Evolutionary conservation across 2,113 vertebrate genomes (phyloP).

Genomic region (Pygoscelis antarcticus): DNA sequence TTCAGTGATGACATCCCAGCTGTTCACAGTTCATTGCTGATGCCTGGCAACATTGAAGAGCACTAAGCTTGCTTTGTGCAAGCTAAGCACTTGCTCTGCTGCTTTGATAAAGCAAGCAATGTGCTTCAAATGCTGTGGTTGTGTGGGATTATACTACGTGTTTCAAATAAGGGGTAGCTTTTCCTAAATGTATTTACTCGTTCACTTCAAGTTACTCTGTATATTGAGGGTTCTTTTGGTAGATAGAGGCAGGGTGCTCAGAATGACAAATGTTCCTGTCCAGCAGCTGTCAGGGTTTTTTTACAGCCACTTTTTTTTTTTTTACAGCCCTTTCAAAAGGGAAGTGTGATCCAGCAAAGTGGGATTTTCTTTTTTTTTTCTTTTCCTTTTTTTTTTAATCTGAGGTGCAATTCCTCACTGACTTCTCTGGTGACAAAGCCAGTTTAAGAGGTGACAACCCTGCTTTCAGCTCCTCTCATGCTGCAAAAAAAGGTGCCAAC

Average conservation of each 20-base stretch:
- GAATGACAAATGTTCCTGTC: not conserved
- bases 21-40: not conserved
- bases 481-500: not conserved
- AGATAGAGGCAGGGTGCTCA: not conserved
- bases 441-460: not conserved
- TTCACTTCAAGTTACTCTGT: not conserved
- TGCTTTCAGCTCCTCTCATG: not conserved
- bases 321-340: not conserved
- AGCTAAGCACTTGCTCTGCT: not conserved
- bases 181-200: not conserved
- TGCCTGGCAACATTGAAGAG: not conserved
- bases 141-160: not conserved
- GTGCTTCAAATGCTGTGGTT: not conserved
- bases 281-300: not conserved
- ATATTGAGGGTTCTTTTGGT: not conserved
- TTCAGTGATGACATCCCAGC: not conserved
- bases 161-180: not conserved
- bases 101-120: not conserved
- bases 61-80: not conserved
- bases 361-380: too few species aligned
- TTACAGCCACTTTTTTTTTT: not conserved
- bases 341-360: not conserved
- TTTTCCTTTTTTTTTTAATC: not conserved
- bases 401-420: slow-evolving; percentile 6
- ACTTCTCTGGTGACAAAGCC: not conserved